These are phyloP conservation scores for Syngnathus rostellatus DNA, from an alignment of 2,797 vertebrate genomes.

Conservation along the genomic window DNA sequence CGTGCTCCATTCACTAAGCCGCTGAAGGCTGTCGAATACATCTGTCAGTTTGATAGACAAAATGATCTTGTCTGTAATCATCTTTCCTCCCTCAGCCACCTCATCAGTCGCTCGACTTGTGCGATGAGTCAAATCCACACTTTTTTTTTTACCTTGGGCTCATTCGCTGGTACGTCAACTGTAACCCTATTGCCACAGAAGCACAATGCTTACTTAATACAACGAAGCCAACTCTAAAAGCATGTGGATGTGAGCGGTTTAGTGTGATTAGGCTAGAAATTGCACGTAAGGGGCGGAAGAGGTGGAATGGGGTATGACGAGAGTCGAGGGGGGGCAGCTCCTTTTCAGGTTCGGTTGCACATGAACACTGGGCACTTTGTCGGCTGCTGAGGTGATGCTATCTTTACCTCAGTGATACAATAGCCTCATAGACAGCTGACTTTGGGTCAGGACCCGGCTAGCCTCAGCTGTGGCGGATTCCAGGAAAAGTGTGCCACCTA, in stretches of 20 bases:
- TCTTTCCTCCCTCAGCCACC: slow-evolving; percentile 22
- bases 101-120: slow-evolving; percentile 23
- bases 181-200: background rate
- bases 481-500: slow-evolving; percentile 61
- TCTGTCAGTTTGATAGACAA: slow-evolving; percentile 27
- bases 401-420: slow-evolving; percentile 61
- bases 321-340: slow-evolving; percentile 24
- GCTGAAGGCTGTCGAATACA: background rate
- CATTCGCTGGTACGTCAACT: background rate
- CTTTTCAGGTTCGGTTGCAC: slow-evolving; percentile 44
- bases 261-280: slow-evolving; percentile 20
- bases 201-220: background rate
- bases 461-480: slow-evolving; percentile 11
- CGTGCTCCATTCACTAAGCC: background rate
- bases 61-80: slow-evolving; percentile 39
- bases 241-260: slow-evolving; percentile 19
- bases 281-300: slow-evolving; percentile 1
- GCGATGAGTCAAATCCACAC: slow-evolving; percentile 32
- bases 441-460: slow-evolving; percentile 3
- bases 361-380: slow-evolving; percentile 55
- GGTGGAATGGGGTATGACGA: slow-evolving; percentile 1
- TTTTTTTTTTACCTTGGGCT: slow-evolving; percentile 16
- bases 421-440: slow-evolving; percentile 55
- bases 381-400: slow-evolving; percentile 53
- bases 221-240: background rate